Evolutionary conservation across 2,888 invertebrate species (phyloP), one percentile per base, ranked within the genome.

Genomic region (Silvanus unidentatus): DNA sequence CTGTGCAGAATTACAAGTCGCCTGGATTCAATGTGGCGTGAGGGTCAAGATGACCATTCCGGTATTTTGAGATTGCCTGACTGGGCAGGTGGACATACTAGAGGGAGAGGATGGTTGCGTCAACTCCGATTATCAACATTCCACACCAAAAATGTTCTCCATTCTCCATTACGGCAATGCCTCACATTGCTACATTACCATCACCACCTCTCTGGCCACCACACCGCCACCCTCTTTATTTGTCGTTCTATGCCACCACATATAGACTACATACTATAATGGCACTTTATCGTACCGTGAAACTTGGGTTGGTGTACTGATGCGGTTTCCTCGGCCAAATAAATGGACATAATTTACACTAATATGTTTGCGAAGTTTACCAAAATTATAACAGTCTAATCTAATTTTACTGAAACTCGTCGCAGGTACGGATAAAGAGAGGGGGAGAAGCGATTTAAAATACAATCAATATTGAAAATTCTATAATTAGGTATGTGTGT

Each of bases 81-180:
- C 22, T 22, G 45, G 57, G 58, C 58, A 57, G 58, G 62, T 60
- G 59, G 32, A 16, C 37, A 37, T 5, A 12, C n/a, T 16, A 32
- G 58, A 48, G 44, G 47, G 42, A 36, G 44, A 43, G 48, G 49
- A 44, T 45, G 37, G 37, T 6, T 3, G 48, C 50, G 54, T 50
- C 55, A 52, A 58, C 60, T 54, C 54, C 61, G 62, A 65, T 66
- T 65, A 65, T 69, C 64, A 64, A 66, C 68, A 69, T 69, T 69
- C 69, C 68, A 58, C 53, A 50, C 55, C 57, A 58, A 64, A 66
- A 66, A 66, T 66, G 59, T 59, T 52, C 57, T 51, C 57, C 54
- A n/a, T 59, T 52, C 57, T 51, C 60, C 59, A 63, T 64, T 64
- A 63, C 55, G 54, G 55, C 59, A 54, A 60, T 62, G 57, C 59